Evolutionary conservation across 2,888 invertebrate genomes (phyloP), one percentile per base, ranked within the genome.

Genomic region (Eretmocerus hayati): DNA sequence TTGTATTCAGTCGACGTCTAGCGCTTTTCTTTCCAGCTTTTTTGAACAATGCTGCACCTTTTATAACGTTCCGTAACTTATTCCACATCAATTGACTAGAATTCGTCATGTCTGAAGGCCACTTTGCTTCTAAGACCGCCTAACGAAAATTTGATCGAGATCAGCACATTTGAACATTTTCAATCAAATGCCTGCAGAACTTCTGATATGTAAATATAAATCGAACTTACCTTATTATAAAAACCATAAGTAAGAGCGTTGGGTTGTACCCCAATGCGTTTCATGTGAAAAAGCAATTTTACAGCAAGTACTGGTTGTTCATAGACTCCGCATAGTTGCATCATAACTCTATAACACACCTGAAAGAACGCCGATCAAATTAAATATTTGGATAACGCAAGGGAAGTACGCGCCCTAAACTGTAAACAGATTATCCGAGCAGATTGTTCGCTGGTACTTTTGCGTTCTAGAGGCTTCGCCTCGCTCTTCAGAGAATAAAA

Each of bases 161-260:
- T 26, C 11, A 26, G 11, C 11, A 26, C 6, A 26, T 11, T 26
- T 26, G 11, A 6, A 26, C 26, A 26, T 26, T n/a, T n/a, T n/a
- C n/a, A n/a, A n/a, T n/a, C n/a, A n/a, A n/a, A n/a, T n/a, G n/a
- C n/a, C n/a, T n/a, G n/a, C n/a, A n/a, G n/a, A n/a, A n/a, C n/a
- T n/a, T n/a, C n/a, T 26, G 26, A 26, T 26, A 9, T 26, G 26
- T 6, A 9, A 26, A 9, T 1, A 41, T 13, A 38, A 13, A 23
- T 21, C 19, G 6, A 23, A 30, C 20, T 50, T 53, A 66, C 70
- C 67, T 72, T 74, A 61, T 86, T 86, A 64, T 86, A 86, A 67
- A 82, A 87, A 60, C 97, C 97, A 64, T 99, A 99, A 0, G 99
- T 99, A 43, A 99, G 83, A 9, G 99, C 99, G 71, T 99, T 99